Conservation (phyloP, 2,888 invertebrate genomes). For the Sepioteuthis lessoniana region DNA sequence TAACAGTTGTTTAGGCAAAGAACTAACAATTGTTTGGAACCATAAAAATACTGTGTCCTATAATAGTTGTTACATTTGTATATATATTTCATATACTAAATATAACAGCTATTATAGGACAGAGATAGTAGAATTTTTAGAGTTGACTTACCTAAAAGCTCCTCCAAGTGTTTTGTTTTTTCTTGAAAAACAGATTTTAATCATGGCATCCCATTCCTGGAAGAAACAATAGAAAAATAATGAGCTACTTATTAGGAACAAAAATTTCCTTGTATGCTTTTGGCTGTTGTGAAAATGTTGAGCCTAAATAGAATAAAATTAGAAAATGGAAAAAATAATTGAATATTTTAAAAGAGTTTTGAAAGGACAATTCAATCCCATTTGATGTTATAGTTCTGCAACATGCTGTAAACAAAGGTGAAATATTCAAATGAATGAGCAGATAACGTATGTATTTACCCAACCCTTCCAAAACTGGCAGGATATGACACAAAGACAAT, state of each 20-base stretch:
- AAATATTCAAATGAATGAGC: too few relatives aligned
- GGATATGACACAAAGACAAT: too few relatives aligned
- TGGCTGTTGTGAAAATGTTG: too few relatives aligned
- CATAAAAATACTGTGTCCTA: too few relatives aligned
- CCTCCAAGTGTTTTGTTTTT: slow-evolving; percentile 97
- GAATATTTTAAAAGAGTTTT: background rate
- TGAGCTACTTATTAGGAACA: background rate
- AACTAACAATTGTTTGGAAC: too few relatives aligned
- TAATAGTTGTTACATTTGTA: too few relatives aligned
- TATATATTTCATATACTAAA: too few relatives aligned
- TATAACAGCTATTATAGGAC: too few relatives aligned
- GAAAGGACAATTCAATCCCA: background rate
- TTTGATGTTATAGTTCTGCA: background rate
- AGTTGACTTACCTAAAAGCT: slow-evolving; percentile 83
- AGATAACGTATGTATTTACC: too few relatives aligned
- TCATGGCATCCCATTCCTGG: slow-evolving; percentile 98
- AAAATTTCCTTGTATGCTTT: background rate
- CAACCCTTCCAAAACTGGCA: too few relatives aligned
- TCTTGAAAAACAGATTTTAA: slow-evolving; percentile 93
- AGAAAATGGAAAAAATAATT: background rate
- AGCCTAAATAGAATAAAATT: background rate
- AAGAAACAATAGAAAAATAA: slow-evolving; percentile 45
- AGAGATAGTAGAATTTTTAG: background rate
- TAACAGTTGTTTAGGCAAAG: too few relatives aligned
- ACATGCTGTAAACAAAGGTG: too few relatives aligned